Percentiles rank a stretch among this genome's conserved stretches.
phyloP scores from a whole-genome alignment of 2,797 vertebrate genomes.

The Coregonus sp. region DNA sequence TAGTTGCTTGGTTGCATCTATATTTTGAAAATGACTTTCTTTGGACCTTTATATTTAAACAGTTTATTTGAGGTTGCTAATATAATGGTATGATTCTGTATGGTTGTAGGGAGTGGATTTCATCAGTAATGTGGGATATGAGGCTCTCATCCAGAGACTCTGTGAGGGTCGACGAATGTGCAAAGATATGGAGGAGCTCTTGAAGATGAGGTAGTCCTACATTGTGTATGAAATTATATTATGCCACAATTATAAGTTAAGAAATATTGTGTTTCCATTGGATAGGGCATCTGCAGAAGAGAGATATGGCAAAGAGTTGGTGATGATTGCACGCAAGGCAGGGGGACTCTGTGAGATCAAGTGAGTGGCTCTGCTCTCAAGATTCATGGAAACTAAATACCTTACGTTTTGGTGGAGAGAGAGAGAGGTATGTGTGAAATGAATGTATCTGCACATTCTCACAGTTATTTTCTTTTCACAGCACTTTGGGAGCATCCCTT shows the following conservation, averaged over 20 bases:
- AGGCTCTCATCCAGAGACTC: conserved; percentile 83
- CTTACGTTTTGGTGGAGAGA: background rate
- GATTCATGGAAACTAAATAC: background rate
- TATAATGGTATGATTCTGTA: conserved; percentile 9
- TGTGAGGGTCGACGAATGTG: conserved; percentile 89
- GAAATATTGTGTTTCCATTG: background rate
- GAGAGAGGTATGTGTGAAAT: background rate
- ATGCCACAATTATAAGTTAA: background rate
- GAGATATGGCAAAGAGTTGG: conserved; percentile 91
- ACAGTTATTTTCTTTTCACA: conserved; percentile 55
- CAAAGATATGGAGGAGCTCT: conserved; percentile 93
- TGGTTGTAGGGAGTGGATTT: conserved; percentile 83
- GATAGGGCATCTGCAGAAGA: conserved; percentile 91
- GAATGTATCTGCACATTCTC: background rate
- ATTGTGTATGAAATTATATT: background rate
- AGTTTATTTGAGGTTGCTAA: background rate
- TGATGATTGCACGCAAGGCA: conserved; percentile 87
- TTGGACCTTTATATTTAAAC: too few relatives aligned
- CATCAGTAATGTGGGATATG: conserved; percentile 85
- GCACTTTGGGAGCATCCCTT: conserved; percentile 87
- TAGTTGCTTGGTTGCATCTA: background rate
- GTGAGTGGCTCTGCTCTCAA: conserved; percentile 58
- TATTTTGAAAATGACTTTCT: background rate
- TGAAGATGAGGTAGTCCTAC: conserved; percentile 85
- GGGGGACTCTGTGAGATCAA: conserved; percentile 89